Conservation (phyloP, 1,140 invertebrate genomes). For the Arctopsyche grandis region DNA sequence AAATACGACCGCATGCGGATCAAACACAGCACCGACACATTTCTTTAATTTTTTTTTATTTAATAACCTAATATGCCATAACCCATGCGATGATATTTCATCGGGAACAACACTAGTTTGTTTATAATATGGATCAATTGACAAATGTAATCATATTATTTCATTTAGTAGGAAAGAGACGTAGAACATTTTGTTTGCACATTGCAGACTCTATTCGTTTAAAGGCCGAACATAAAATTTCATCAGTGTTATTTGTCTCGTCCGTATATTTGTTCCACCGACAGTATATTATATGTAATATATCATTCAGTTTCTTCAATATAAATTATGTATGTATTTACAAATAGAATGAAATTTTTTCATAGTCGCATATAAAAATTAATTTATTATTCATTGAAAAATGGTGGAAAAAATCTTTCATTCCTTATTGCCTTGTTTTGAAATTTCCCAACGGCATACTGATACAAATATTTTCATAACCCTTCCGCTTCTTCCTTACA, state of each 20-base stretch:
- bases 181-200: not conserved
- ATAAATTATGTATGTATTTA: not conserved
- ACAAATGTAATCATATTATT: not conserved
- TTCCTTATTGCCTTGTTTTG: not conserved
- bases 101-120: too few relatives aligned
- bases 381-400: not conserved
- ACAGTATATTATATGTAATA: not conserved
- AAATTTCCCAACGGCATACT: not conserved
- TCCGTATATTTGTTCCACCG: not conserved
- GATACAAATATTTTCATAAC: not conserved
- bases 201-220: not conserved
- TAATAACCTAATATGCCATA: too few relatives aligned
- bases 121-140: too few relatives aligned
- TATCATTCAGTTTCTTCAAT: not conserved
- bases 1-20: too few relatives aligned
- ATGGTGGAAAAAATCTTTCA: not conserved
- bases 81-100: too few relatives aligned
- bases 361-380: not conserved
- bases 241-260: not conserved
- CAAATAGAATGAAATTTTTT: not conserved
- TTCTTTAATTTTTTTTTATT: too few relatives aligned
- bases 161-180: not conserved
- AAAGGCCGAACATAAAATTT: not conserved
- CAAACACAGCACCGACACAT: too few relatives aligned
- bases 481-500: not conserved